A percentile compares a stretch with the other conserved stretches of the same genome.
Conservation (phyloP, 2,113 vertebrate genomes). For the Caretta caretta region DNA sequence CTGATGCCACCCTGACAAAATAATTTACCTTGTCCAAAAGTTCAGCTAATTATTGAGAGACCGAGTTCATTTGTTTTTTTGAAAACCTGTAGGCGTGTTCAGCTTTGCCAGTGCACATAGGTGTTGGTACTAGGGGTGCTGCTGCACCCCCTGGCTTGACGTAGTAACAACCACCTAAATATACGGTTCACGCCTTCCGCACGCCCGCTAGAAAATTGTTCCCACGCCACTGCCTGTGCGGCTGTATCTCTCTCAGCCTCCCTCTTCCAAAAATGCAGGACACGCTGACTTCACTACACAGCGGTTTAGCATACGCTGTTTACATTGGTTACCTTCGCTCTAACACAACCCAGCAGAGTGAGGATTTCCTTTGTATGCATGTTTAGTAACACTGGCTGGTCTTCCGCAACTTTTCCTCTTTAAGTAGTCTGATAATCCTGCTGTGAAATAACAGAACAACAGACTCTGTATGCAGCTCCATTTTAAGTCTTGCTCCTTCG, state of each 20-base stretch:
- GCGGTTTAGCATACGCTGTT: background rate
- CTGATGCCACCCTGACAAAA: background rate
- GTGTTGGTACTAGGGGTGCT: too few species aligned
- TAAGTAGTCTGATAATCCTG: background rate
- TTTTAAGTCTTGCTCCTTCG: background rate
- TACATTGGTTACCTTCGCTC: background rate
- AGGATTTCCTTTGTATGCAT: background rate
- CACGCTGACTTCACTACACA: background rate
- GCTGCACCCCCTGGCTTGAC: too few species aligned
- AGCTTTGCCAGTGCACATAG: background rate
- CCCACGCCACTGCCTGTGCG: too few species aligned
- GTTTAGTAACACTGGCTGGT: background rate
- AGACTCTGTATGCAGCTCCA: background rate
- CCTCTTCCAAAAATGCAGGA: background rate
- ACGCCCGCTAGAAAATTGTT: too few species aligned
- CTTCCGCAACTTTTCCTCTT: conserved; percentile 30
- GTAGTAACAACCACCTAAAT: too few species aligned
- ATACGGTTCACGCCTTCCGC: too few species aligned
- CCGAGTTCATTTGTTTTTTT: background rate
- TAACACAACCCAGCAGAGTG: background rate
- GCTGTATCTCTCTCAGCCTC: background rate
- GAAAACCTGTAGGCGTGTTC: background rate
- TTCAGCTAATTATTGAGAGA: accelerated
- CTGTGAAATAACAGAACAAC: background rate
- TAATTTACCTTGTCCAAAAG: accelerated